Base-by-base conservation (phyloP, 2,113 vertebrate species). In the Microtus oregoni region DNA sequence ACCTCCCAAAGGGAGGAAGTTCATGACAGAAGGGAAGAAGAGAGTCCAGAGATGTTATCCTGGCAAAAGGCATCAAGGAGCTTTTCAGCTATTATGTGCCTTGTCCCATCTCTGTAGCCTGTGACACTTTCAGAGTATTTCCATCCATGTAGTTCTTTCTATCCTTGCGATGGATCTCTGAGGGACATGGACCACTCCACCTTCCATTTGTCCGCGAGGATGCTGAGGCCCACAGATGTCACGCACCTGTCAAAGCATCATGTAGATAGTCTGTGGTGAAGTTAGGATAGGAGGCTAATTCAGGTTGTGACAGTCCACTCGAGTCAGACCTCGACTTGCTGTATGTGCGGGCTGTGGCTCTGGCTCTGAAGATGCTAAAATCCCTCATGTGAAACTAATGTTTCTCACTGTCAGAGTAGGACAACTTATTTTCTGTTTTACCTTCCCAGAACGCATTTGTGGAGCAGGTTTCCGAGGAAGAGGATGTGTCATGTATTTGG, bases 371-470 rank as follows among this genome's bases (percentile, higher is more conserved):
- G 4, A 44, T 67, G 55, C 30, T 85, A 14, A 82, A 22, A 78
- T 77, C 90, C 24, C 79, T 86, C 41, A 81, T 30, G 28, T 81
- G 44, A 79, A 52, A 44, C 52, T 24, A 73, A 88, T 41, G 58
- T 70, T 1, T 78, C 19, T 83, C 32, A 41, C 65, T n/a, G 10
- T 30, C 58, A 75, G 72, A 91, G 20, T 50, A 24, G 70, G 22
- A 73, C 52, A 13, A n/a, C n/a, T 90, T n/a, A n/a, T n/a, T n/a
- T n/a, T n/a, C n/a, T n/a, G n/a, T n/a, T n/a, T n/a, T n/a, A n/a
- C 41, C 91, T 94, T 97, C 83, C 87, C 55, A 94, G 93, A 82
- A 91, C 94, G 75, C 73, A 65, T 70, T 20, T n/a, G 41, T 55
- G 67, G 87, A 89, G 38, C 55, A 91, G 86, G 47, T 79, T 94